A percentile compares a stretch with the other conserved stretches of the same genome.
These are phyloP conservation scores for Plebejus anna DNA, from an alignment of 2,888 invertebrate species.

Conservation along the genomic window DNA sequence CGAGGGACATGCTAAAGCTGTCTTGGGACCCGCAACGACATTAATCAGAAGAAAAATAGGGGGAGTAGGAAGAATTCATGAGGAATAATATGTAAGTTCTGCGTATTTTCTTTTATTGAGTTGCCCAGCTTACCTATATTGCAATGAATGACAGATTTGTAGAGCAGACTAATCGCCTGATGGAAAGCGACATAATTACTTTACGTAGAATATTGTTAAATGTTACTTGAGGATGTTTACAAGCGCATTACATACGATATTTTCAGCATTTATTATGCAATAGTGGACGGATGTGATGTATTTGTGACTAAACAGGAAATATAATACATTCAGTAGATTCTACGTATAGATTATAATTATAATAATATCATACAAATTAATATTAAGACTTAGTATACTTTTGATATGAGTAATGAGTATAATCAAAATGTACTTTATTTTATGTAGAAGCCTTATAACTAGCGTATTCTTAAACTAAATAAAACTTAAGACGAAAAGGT, in stretches of 20 bases:
- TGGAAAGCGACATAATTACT: background rate
- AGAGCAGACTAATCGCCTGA: background rate
- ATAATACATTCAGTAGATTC: background rate
- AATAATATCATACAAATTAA: background rate
- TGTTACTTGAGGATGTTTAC: background rate
- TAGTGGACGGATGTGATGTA: background rate
- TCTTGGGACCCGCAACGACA: too few relatives aligned
- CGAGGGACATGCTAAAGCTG: too few relatives aligned
- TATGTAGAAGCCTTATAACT: background rate
- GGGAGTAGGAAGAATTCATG: too few relatives aligned
- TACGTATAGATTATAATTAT: background rate
- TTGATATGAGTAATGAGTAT: background rate
- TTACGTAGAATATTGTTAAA: background rate
- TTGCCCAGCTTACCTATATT: too few relatives aligned
- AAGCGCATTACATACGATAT: background rate
- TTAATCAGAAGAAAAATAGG: too few relatives aligned
- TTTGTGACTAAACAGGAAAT: background rate
- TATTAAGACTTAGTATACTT: background rate
- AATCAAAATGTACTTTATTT: background rate
- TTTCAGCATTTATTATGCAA: constrained; percentile 1
- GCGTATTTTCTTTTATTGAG: too few relatives aligned
- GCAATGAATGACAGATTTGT: too few relatives aligned
- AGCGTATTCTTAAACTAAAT: background rate
- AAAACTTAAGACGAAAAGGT: constrained; percentile 12
- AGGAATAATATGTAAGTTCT: too few relatives aligned